Conservation (phyloP, 2,113 vertebrate species). For the Malurus cyaneus region DNA sequence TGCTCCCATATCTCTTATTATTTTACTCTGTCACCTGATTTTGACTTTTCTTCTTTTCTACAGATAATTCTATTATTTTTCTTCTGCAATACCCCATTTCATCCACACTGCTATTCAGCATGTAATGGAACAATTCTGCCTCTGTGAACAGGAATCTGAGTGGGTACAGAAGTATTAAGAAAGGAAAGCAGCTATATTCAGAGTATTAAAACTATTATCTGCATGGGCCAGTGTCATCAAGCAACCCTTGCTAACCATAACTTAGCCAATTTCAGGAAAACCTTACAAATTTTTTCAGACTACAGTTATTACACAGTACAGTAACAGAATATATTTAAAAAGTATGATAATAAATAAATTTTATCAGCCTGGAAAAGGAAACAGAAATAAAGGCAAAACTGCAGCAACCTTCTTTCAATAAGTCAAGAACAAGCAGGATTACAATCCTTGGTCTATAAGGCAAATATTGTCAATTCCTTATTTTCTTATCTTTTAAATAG, state of each 20-base stretch:
- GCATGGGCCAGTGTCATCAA: not conserved
- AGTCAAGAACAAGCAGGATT: not conserved
- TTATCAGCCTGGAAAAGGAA: not conserved
- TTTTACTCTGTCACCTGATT: not conserved
- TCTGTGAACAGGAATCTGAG: not conserved
- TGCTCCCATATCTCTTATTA: not conserved
- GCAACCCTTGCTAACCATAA: not conserved
- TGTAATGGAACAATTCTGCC: not conserved
- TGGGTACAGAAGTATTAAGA: not conserved
- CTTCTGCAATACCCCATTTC: not conserved
- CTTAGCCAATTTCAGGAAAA: not conserved
- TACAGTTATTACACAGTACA: not conserved
- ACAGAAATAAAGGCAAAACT: not conserved
- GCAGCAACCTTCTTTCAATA: not conserved
- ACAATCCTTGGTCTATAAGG: not conserved
- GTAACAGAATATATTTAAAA: not conserved
- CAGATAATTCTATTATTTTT: not conserved
- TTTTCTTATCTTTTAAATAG: not conserved
- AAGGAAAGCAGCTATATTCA: not conserved
- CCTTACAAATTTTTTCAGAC: not conserved
- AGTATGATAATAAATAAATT: not conserved
- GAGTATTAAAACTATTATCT: not conserved
- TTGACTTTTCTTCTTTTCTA: not conserved
- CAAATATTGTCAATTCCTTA: not conserved
- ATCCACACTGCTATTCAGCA: not conserved